Base-by-base conservation (phyloP, 2,888 invertebrate species). In the Tinea semifulvella region DNA sequence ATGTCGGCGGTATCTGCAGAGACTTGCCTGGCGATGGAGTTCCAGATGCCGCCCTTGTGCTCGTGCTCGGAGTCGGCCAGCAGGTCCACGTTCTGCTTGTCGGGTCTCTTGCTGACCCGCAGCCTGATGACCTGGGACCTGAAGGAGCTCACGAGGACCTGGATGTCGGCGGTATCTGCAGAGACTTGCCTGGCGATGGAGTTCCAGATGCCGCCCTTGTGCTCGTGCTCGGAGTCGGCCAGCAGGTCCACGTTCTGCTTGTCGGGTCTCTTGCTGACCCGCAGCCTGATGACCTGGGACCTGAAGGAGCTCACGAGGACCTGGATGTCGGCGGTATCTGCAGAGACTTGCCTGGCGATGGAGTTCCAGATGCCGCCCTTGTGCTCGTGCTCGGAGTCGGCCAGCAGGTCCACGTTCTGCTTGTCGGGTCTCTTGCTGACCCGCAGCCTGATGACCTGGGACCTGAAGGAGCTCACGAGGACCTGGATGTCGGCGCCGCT, bases 351-450 rank as follows among this genome's bases (percentile, higher is more conserved):
- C 90, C 91, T 96, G 0, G 97, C 92, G 57, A 97, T 94, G 27
- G 96, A 95, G 66, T 92, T 92, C 98, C 98, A 98, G 49, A 98
- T 86, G 11, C 96, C 94, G 40, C 77, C 76, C 20, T 72, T 68
- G 53, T 83, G 84, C 45, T 84, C 85, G 11, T 88, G 85, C 2
- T 88, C 88, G 46, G 90, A 89, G 52, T 96, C 96, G 0, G 90
- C 88, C 1, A 99, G 82, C 13, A 99, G 80, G 71, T 97, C 97
- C 52, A 92, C 84, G 47, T 90, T 84, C 54, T 89, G 85, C 80
- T 92, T 97, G 52, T 93, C 97, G 0, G 92, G 85, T 61, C 94
- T 94, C 74, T 98, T 98, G 51, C 88, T 87, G 5, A 97, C 97
- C 56, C 91, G 88, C 48, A 98, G 73, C 68, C 96, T 94, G 49